Percentiles rank a stretch among this genome's conserved stretches.
Evolutionary conservation across 2,797 vertebrate genomes (phyloP).

Genomic region (Ispidina lecontei): DNA sequence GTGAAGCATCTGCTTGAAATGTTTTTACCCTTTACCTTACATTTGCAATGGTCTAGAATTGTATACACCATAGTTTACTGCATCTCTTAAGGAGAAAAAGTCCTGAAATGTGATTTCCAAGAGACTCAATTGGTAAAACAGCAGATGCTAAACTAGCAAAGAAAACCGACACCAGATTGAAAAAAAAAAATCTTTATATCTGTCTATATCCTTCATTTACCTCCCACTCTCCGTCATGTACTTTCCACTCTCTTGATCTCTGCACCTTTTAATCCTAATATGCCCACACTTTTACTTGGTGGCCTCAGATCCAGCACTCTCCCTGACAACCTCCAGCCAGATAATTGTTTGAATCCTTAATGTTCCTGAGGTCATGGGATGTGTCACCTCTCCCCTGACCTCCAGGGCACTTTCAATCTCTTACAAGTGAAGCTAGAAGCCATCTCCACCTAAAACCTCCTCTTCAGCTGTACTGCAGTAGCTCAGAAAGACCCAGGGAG

Average conservation of each 20-base stretch:
- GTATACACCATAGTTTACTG: neutral
- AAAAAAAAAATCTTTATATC: neutral
- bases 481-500: neutral
- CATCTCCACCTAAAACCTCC: neutral
- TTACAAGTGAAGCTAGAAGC: neutral
- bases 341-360: slow-evolving; percentile 12
- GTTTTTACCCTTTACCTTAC: neutral
- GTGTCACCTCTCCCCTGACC: neutral
- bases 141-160: neutral
- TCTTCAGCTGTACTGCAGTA: neutral
- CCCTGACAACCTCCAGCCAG: neutral
- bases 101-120: neutral
- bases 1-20: neutral
- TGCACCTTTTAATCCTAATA: neutral
- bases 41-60: neutral
- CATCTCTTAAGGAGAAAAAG: neutral
- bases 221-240: neutral
- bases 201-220: neutral
- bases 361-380: neutral
- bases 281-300: neutral
- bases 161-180: neutral
- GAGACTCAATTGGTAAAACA: neutral
- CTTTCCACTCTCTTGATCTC: neutral
- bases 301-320: neutral
- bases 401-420: neutral